phyloP scores from a whole-genome alignment of 2,797 vertebrate genomes.

The Megaceryle alcyon region DNA sequence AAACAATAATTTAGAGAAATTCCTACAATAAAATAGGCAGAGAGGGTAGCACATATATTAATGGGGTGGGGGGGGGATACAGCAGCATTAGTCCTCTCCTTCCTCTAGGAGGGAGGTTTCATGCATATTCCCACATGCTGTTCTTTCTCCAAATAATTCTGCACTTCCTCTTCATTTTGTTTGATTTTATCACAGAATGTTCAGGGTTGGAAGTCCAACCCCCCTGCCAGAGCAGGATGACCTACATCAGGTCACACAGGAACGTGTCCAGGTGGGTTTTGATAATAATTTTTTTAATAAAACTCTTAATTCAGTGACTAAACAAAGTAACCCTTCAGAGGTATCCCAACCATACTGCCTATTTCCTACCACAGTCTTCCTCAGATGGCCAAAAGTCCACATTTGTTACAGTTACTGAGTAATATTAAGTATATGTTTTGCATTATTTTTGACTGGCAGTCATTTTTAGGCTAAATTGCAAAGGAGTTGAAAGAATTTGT shows the following conservation, averaged over 20 bases:
- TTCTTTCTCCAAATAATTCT: not conserved
- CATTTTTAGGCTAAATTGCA: not conserved
- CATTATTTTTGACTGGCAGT: not conserved
- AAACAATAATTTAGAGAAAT: not conserved
- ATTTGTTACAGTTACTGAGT: not conserved
- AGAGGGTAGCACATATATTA: not conserved
- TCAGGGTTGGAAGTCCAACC: no score
- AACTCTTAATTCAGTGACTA: not conserved
- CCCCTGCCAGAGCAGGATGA: no score
- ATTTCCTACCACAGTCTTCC: not conserved
- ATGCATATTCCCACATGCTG: not conserved
- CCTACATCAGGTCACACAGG: no score
- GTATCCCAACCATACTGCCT: rapidly evolving
- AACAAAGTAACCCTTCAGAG: not conserved
- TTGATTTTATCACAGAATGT: not conserved
- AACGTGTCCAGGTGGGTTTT: no score
- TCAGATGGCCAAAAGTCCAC: not conserved
- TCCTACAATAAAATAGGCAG: not conserved
- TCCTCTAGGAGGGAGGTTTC: not conserved
- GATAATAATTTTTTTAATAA: no score
- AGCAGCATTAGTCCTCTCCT: not conserved
- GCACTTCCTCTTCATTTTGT: not conserved
- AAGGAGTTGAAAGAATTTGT: not conserved
- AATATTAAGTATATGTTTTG: not conserved
- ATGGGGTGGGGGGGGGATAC: not conserved